Percentiles rank a stretch among this genome's conserved stretches.
Evolutionary conservation across 2,797 vertebrate species (phyloP).

Genomic region (Premnoplex brunnescens): DNA sequence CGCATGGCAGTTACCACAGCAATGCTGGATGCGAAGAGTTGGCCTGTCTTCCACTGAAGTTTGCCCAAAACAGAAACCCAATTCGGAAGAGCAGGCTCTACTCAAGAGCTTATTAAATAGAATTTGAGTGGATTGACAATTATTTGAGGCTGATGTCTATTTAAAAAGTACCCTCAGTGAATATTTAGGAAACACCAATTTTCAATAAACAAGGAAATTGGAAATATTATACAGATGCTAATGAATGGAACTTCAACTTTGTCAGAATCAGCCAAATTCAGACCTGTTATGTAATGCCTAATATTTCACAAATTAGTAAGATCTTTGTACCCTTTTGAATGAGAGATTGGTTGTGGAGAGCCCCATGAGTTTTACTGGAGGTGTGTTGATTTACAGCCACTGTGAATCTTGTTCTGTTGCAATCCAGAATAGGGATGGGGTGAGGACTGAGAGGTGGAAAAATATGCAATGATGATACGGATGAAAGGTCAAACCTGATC

Average conservation of each 20-base stretch:
- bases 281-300: not conserved
- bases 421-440: not conserved
- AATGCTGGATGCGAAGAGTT: not conserved
- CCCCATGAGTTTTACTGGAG: not conserved
- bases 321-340: not conserved
- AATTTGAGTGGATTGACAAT: not conserved
- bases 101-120: not conserved
- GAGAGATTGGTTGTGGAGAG: not conserved
- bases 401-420: not conserved
- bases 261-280: not conserved
- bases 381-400: not conserved
- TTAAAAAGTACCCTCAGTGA: not conserved
- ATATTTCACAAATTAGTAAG: not conserved
- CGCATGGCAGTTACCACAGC: not conserved
- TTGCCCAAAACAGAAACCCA: not conserved
- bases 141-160: not conserved
- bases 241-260: not conserved
- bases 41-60: not conserved
- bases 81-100: not conserved
- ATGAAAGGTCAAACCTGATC: not conserved
- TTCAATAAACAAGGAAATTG: not conserved
- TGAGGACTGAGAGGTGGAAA: not conserved
- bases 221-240: not conserved
- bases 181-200: not conserved
- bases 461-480: accelerated